phyloP scores from a whole-genome alignment of 2,797 vertebrate species.

The Phrynocephalus vlangalii region DNA sequence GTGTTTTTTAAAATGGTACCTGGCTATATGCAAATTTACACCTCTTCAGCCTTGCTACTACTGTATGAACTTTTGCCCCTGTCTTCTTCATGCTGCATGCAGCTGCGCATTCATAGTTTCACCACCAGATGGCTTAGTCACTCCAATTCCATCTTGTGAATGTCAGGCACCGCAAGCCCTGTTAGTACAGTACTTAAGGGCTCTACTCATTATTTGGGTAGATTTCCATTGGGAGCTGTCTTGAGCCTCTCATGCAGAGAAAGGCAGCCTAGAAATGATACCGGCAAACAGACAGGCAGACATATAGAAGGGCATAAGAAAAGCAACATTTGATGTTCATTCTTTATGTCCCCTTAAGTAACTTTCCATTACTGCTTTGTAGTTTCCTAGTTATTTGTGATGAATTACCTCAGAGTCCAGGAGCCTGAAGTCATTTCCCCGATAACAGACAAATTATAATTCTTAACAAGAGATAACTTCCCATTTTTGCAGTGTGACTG shows the following conservation, averaged over 20 bases:
- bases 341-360: not conserved
- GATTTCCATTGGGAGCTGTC: not conserved
- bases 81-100: not conserved
- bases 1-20: not conserved
- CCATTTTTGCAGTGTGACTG: too few relatives aligned
- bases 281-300: too few relatives aligned
- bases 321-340: not conserved
- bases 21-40: not conserved
- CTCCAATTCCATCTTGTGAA: not conserved
- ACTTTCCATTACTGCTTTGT: not conserved
- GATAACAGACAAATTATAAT: not conserved
- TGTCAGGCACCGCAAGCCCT: not conserved
- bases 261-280: too few relatives aligned
- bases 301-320: not conserved
- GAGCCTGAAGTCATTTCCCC: not conserved
- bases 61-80: not conserved
- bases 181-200: not conserved
- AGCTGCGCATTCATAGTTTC: not conserved
- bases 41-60: not conserved
- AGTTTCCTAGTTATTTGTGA: not conserved
- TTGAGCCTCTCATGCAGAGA: not conserved
- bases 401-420: not conserved
- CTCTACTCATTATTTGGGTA: not conserved
- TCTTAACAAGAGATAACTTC: not conserved
- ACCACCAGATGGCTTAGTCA: slow-evolving; percentile 37